A percentile compares a stretch with the other conserved stretches of the same genome.
phyloP scores from a whole-genome alignment of 2,797 vertebrate species.

The Molossus alvarezi region DNA sequence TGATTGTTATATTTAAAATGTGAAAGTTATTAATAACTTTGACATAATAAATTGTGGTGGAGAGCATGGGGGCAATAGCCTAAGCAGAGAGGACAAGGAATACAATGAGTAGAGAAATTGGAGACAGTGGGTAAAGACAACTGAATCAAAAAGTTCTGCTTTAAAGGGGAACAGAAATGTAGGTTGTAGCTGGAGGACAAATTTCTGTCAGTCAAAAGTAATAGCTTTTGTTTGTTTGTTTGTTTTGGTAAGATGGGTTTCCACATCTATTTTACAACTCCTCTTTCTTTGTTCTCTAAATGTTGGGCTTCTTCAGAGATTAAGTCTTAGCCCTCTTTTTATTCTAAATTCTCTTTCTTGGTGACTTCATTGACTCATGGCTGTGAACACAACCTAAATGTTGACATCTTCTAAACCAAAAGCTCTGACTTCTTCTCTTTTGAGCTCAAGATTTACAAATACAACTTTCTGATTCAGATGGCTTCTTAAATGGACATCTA shows the following conservation, averaged over 20 bases:
- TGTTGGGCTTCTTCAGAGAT: neutral
- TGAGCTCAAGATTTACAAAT: constrained; percentile 35
- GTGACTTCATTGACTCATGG: neutral
- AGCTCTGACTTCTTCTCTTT: neutral
- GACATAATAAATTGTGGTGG: neutral
- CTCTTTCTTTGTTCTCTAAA: neutral
- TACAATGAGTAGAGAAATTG: neutral
- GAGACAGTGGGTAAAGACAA: neutral
- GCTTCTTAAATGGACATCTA: neutral
- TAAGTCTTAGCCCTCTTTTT: neutral
- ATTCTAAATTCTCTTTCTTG: constrained; percentile 47
- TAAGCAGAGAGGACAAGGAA: neutral
- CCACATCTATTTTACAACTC: neutral
- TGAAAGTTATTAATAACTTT: neutral
- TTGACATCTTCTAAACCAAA: constrained; percentile 1
- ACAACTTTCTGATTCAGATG: neutral
- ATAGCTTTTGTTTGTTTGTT: neutral
- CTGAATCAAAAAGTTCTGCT: neutral
- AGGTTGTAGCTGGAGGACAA: neutral
- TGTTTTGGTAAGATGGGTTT: neutral
- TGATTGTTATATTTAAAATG: constrained; percentile 6
- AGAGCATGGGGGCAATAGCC: neutral
- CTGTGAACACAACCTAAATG: neutral
- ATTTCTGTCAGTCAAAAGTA: neutral
- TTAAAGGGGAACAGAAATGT: neutral